These are phyloP conservation scores for Anastrepha ludens DNA, from an alignment of 1,140 invertebrate genomes.

Conservation along the genomic window DNA sequence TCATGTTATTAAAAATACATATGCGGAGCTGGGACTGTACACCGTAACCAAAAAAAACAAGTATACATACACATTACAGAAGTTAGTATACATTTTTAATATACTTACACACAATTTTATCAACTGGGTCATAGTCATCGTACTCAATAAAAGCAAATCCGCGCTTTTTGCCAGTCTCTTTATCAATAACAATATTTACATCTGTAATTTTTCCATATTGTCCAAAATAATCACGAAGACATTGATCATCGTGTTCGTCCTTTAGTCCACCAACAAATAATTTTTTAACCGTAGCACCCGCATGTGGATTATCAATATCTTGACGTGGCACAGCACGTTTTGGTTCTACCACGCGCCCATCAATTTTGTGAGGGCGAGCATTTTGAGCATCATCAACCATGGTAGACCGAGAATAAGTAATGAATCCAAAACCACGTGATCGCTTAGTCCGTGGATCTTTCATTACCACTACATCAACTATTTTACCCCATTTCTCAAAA, in stretches of 20 bases:
- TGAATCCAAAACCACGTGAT: constrained; percentile 98
- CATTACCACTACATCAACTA: constrained; percentile 99
- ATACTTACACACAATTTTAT: constrained; percentile 90
- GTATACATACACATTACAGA: background rate
- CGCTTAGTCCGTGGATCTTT: constrained; percentile 95
- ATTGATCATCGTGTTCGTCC: constrained; percentile 92
- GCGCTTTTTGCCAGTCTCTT: constrained; percentile 92
- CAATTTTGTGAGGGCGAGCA: constrained; percentile 84
- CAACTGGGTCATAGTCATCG: constrained; percentile 96
- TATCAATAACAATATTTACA: constrained; percentile 92
- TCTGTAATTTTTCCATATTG: constrained; percentile 89
- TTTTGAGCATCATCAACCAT: constrained; percentile 97
- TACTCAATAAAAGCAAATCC: constrained; percentile 97
- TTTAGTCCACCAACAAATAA: constrained; percentile 94
- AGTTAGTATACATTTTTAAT: background rate
- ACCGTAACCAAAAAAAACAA: background rate
- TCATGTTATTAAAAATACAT: constrained; percentile 56
- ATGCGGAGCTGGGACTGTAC: constrained; percentile 59
- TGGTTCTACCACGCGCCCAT: constrained; percentile 92
- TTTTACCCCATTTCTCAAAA: constrained; percentile 98
- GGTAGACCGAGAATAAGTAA: constrained; percentile 92
- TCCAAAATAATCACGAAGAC: constrained; percentile 89
- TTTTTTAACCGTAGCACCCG: constrained; percentile 96
- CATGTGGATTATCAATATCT: constrained; percentile 92
- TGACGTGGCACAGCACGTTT: constrained; percentile 97